These are phyloP conservation scores for Oceanodroma tethys DNA, from an alignment of 2,113 vertebrate species.

Conservation along the genomic window DNA sequence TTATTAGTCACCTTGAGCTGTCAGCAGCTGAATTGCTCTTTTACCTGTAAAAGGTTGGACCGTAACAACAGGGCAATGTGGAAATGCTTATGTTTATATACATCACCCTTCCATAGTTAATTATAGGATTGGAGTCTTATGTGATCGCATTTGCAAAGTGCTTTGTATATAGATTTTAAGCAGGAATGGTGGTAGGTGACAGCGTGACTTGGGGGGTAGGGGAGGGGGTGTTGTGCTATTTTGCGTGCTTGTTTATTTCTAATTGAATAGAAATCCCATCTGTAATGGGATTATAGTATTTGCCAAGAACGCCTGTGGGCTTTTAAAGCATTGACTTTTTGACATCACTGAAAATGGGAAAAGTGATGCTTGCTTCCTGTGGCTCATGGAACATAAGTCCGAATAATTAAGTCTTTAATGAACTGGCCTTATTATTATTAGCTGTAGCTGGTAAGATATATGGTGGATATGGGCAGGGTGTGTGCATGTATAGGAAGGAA, in stretches of 20 bases:
- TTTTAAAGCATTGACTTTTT: conserved; percentile 19
- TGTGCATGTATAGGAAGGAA: background rate
- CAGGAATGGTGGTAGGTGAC: background rate
- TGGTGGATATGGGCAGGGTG: background rate
- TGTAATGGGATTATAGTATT: background rate
- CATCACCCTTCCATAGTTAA: background rate
- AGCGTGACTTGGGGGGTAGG: background rate
- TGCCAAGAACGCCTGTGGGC: background rate
- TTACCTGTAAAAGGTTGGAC: background rate
- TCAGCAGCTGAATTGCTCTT: background rate
- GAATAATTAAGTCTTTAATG: background rate
- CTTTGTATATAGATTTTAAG: background rate
- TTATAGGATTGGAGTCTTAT: background rate
- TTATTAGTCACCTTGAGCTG: background rate
- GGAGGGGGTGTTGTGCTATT: background rate
- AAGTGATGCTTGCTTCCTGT: background rate
- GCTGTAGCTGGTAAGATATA: background rate
- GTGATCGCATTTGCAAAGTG: background rate
- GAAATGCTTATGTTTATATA: background rate
- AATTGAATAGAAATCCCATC: conserved; percentile 6
- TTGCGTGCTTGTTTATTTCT: background rate
- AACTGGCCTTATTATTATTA: background rate
- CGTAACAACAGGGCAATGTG: background rate
- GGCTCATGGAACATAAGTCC: background rate
- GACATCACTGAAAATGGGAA: background rate